Conservation (phyloP, 2,888 invertebrate genomes). For the Serrognathus titanus region DNA sequence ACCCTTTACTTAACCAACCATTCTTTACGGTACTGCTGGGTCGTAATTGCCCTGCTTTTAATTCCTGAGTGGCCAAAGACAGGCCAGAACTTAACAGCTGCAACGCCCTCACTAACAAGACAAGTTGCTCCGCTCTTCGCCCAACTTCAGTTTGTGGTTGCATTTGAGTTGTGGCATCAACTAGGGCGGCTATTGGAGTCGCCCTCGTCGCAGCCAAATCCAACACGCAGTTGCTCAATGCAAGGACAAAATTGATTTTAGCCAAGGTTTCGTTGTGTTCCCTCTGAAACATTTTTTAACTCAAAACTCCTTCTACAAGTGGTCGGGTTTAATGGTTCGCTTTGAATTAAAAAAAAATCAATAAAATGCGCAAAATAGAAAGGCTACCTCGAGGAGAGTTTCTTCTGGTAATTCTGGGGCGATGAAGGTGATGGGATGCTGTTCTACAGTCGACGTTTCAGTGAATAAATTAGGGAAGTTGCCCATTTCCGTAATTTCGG, state of each 20-base stretch:
- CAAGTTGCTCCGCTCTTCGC: conserved; percentile 73
- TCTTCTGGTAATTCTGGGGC: conserved; percentile 94
- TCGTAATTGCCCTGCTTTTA: conserved; percentile 79
- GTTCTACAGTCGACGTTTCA: conserved; percentile 35
- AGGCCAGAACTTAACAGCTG: conserved; percentile 95
- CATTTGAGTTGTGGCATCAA: conserved; percentile 34
- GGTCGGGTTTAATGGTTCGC: no score
- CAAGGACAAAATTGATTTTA: conserved; percentile 94
- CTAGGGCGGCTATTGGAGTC: conserved; percentile 61
- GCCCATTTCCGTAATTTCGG: conserved; percentile 57
- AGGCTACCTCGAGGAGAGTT: conserved; percentile 79
- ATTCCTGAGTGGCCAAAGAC: conserved; percentile 81
- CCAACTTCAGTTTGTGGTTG: conserved; percentile 44
- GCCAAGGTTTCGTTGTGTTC: conserved; percentile 96
- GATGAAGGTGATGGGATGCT: conserved; percentile 67
- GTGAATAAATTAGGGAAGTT: conserved; percentile 47
- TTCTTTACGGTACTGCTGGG: conserved; percentile 88
- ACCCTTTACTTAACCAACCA: conserved; percentile 50
- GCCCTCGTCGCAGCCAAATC: conserved; percentile 82
- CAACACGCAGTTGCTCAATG: conserved; percentile 90
- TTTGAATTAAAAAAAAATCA: no score
- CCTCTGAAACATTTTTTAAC: no score
- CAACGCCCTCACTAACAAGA: conserved; percentile 83
- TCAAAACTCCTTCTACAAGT: no score
- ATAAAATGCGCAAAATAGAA: not conserved